Evolutionary conservation across 2,797 vertebrate species (phyloP), one percentile per base, ranked within the genome.

Genomic region (Notamacropus eugenii): DNA sequence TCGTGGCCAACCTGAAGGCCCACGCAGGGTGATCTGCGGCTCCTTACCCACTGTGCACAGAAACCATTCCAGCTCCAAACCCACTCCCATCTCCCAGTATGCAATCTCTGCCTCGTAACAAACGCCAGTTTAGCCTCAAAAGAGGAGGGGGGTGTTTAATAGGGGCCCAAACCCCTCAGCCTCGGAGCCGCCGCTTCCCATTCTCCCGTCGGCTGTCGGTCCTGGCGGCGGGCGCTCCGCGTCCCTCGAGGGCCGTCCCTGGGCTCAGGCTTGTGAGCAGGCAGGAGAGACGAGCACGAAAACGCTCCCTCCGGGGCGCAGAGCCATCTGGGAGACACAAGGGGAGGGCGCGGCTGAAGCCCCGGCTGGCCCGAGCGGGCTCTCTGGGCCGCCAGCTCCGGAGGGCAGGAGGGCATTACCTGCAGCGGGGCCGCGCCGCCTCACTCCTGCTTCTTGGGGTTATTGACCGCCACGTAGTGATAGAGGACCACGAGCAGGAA

Each of bases 391-490:
- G 67, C 67, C 67, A 46, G 67, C 50, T 90, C 91, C 58, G 16
- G 57, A 92, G 62, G 5, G 96, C 91, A 93, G 91, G 93, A 91
- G 95, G 54, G 92, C 59, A 90, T 98, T 98, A 98, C 98, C 98
- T 98, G 97, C 94, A 97, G 96, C 93, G 11, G 96, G 95, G 95
- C 93, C 90, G 94, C 90, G 92, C 97, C 96, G 92, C 94, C 92
- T 99, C 99, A 99, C 90, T 99, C 99, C 96, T 99, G 99, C 97
- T 99, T 99, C 99, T 99, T 99, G 95, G 99, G 99, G 97, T 99
- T 99, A 98, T 99, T 99, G 95, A 99, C 99, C n/a, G 99, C 99
- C 97, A 99, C 99, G 29, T 99, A 99, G 98, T 99, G 99, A 97
- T 99, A 99, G 28, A 99, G 98, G 1, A 99, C 99, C 29, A 99